Evolutionary conservation across 2,888 invertebrate genomes (phyloP), one percentile per base, ranked within the genome.

Genomic region (Stramonita haemastoma): DNA sequence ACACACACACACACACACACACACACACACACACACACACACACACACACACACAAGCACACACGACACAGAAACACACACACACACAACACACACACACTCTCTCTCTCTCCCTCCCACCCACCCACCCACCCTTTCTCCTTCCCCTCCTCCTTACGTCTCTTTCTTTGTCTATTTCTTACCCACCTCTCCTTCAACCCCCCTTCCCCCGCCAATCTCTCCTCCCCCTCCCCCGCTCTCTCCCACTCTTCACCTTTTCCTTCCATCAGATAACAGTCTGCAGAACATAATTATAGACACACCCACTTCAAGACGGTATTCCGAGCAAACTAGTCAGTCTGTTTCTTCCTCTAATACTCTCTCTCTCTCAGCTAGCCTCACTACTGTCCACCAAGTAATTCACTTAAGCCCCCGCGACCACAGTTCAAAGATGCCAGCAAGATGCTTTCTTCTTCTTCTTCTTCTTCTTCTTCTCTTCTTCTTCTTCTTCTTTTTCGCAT

Each of bases 201-300:
- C 22, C 17, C 57, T 86, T 57, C 56, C 86, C 56, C 57, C 56
- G 57, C 56, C 86, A 11, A 19, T 86, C 86, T 86, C 86, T 86
- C 86, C 36, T 73, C 36, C 86, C n/a, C 60, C 57, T n/a, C 56
- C 86, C 56, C 86, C 56, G 57, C 56, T 57, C 56, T 57, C 56
- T 13, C 26, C 66, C 26, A 4, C 26, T 13, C 26, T 13, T 86
- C 57, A 57, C 86, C n/a, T n/a, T 77, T 13, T 77, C 66, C 2
- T 22, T 66, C 26, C 26, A 66, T 66, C 66, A 22, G 26, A 22
- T 66, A 22, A n/a, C n/a, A 46, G 46, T 46, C 46, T 46, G 8
- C 46, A 46, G 46, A 2, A 46, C 46, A 46, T 46, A 46, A 46
- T 46, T 46, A 46, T 46, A 46, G 46, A 46, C 46, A 46, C 46